Conservation (phyloP, 1,140 invertebrate genomes). For the Orius insidiosus region DNA sequence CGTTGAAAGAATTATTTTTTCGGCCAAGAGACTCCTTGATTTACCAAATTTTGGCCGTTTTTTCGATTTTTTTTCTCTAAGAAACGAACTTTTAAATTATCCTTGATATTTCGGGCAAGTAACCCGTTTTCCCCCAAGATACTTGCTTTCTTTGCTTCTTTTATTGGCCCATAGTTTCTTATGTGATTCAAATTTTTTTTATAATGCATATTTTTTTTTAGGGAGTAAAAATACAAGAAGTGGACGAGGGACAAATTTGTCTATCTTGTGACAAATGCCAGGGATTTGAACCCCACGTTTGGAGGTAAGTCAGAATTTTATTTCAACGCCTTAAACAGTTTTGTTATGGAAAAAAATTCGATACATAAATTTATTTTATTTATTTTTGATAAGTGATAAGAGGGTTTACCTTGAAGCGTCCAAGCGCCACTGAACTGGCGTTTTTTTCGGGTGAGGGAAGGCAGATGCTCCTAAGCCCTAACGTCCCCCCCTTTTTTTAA, state of each 20-base stretch:
- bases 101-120: too few relatives aligned
- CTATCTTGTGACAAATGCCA: slow-evolving; percentile 56
- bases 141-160: too few relatives aligned
- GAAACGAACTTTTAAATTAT: too few relatives aligned
- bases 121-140: too few relatives aligned
- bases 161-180: too few relatives aligned
- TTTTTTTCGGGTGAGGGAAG: too few relatives aligned
- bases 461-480: background rate
- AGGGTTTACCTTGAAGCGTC: background rate
- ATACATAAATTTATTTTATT: slow-evolving; percentile 5
- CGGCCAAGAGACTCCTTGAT: too few relatives aligned
- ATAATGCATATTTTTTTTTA: slow-evolving; percentile 34
- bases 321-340: background rate
- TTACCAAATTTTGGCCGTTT: too few relatives aligned
- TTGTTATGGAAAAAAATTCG: background rate
- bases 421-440: background rate
- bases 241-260: slow-evolving; percentile 69
- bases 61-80: too few relatives aligned
- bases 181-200: background rate
- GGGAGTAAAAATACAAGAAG: slow-evolving; percentile 64
- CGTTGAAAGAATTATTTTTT: too few relatives aligned
- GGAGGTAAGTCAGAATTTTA: slow-evolving; percentile 47
- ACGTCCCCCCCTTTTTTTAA: background rate
- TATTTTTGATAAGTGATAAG: background rate
- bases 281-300: slow-evolving; percentile 61